Percentiles rank a stretch among this genome's conserved stretches.
Evolutionary conservation across 2,113 vertebrate species (phyloP).

Genomic region (Nothocercus nigrocapillus): DNA sequence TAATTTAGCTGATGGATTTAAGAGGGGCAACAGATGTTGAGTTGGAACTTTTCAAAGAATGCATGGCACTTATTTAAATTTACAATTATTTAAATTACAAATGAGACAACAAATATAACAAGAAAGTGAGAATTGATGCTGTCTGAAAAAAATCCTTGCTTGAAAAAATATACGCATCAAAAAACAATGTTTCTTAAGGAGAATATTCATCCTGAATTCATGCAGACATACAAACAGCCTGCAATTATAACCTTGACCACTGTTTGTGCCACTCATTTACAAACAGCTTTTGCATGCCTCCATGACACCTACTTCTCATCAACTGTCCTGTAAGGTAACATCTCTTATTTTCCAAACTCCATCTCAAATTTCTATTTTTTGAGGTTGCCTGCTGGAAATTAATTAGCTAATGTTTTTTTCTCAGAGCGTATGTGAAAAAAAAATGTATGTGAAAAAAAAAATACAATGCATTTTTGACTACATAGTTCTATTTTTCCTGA

Average conservation of each 20-base stretch:
- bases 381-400: neutral
- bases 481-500: neutral
- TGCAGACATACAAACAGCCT: neutral
- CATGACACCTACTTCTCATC: neutral
- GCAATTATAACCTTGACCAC: neutral
- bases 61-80: neutral
- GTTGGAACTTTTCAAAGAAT: conserved; percentile 51
- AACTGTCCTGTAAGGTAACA: neutral
- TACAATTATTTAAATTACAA: conserved; percentile 46
- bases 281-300: neutral
- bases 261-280: neutral
- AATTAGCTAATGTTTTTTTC: neutral
- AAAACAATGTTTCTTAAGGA: conserved; percentile 1
- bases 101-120: conserved; percentile 15
- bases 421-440: neutral
- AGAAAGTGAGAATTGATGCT: conserved; percentile 38
- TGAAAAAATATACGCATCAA: neutral
- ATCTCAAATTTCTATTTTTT: neutral
- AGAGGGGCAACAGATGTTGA: conserved; percentile 68
- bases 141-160: conserved; percentile 12
- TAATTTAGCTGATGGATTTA: conserved; percentile 66
- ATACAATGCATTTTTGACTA: neutral
- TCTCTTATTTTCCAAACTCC: neutral
- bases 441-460: neutral
- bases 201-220: neutral